These are phyloP conservation scores for Emydura subglobosa DNA, from an alignment of 2,113 vertebrate genomes.

Conservation along the genomic window DNA sequence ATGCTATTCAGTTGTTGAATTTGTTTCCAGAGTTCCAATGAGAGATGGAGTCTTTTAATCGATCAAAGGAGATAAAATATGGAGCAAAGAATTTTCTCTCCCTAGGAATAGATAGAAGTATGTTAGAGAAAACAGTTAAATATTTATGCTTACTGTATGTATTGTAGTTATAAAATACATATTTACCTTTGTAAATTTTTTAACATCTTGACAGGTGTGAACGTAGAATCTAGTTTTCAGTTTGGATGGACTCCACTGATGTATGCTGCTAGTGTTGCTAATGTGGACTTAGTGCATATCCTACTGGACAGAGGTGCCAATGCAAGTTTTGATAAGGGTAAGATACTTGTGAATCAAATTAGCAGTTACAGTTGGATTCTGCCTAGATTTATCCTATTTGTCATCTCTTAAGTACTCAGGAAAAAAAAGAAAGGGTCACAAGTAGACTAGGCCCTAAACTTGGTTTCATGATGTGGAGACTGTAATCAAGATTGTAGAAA, in stretches of 20 bases:
- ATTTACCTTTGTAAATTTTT: not conserved
- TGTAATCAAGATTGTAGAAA: not conserved
- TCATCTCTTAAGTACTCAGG: not conserved
- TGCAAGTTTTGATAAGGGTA: slow-evolving; percentile 92
- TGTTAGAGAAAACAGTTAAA: not conserved
- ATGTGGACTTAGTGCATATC: slow-evolving; percentile 84
- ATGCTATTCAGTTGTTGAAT: not conserved
- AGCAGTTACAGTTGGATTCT: not conserved
- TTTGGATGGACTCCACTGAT: slow-evolving; percentile 95
- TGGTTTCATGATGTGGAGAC: not conserved
- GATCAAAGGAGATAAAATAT: not conserved
- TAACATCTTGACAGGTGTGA: slow-evolving; percentile 81
- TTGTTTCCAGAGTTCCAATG: not conserved
- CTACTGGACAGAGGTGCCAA: slow-evolving; percentile 92
- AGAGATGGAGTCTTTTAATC: not conserved
- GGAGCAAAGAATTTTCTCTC: not conserved
- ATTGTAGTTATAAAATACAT: not conserved
- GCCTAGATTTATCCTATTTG: not conserved
- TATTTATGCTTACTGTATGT: not conserved
- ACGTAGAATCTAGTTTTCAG: slow-evolving; percentile 84
- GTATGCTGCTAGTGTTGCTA: slow-evolving; percentile 87
- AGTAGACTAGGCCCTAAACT: not conserved
- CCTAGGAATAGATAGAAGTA: not conserved
- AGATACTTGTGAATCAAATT: slow-evolving; percentile 36
- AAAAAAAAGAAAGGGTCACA: not conserved